Evolutionary conservation across 2,888 invertebrate genomes (phyloP).

Genomic region (Synanthedon andrenaeformis): DNA sequence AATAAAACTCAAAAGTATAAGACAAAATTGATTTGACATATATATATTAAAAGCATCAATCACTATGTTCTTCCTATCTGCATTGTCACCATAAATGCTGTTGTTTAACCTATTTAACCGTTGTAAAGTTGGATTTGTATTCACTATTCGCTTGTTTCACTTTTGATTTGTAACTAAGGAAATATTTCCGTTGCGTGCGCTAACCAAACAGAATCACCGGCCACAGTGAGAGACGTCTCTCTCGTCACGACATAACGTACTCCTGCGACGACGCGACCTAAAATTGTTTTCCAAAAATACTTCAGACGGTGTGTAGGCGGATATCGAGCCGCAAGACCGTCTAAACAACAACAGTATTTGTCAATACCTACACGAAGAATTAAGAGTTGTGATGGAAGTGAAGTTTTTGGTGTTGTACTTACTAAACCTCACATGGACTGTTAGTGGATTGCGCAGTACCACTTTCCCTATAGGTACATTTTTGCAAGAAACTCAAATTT

Average conservation of each 20-base stretch:
- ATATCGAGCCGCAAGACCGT: slow-evolving; percentile 31
- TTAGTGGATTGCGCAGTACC: slow-evolving; percentile 17
- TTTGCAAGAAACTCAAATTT: background rate
- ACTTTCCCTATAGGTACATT: slow-evolving; percentile 46
- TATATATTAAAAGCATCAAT: too few species aligned
- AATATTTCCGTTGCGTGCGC: background rate
- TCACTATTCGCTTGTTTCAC: too few species aligned
- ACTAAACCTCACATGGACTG: slow-evolving; percentile 1
- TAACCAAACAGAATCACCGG: background rate
- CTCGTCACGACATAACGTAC: slow-evolving; percentile 18
- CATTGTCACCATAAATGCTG: too few species aligned
- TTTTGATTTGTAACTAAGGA: background rate
- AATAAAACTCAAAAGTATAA: too few species aligned
- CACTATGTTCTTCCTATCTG: too few species aligned
- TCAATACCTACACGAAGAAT: background rate
- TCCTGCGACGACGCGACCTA: slow-evolving; percentile 45
- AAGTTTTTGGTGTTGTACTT: slow-evolving; percentile 3
- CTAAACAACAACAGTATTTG: slow-evolving; percentile 16
- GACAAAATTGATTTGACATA: too few species aligned
- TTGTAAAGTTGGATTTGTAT: too few species aligned
- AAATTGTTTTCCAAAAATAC: slow-evolving; percentile 66
- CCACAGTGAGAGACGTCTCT: background rate
- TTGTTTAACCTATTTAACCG: too few species aligned
- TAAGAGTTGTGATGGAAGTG: background rate
- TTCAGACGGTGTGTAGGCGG: slow-evolving; percentile 42